These are phyloP conservation scores for Ceyx cyanopectus DNA, from an alignment of 2,113 vertebrate species.

Conservation along the genomic window DNA sequence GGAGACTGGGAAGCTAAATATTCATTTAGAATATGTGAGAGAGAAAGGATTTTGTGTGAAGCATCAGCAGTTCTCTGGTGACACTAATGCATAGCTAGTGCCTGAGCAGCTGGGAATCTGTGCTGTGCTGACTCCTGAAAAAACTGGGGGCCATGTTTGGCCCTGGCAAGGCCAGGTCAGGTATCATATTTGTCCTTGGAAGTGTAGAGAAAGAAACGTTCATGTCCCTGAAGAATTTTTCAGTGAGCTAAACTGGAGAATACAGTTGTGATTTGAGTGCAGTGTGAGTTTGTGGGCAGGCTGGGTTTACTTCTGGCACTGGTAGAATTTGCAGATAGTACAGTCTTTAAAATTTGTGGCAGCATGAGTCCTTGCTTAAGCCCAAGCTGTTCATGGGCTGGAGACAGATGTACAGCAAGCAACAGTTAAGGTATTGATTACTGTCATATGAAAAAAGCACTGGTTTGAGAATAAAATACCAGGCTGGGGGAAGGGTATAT, in stretches of 20 bases:
- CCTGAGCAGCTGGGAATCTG: not conserved
- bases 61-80: not conserved
- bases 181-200: not conserved
- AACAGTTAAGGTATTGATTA: not conserved
- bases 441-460: not conserved
- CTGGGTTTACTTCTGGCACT: not conserved
- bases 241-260: not conserved
- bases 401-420: not conserved
- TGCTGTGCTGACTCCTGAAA: not conserved
- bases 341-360: not conserved
- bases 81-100: not conserved
- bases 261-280: not conserved
- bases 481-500: not conserved
- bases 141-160: accelerated
- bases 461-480: not conserved
- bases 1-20: not conserved
- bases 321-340: not conserved
- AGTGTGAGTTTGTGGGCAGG: not conserved
- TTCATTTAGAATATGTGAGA: not conserved
- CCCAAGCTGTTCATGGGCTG: not conserved
- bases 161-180: not conserved
- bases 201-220: not conserved
- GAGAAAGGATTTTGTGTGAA: not conserved
- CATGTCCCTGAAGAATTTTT: not conserved
- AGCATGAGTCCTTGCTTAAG: not conserved